Conservation (phyloP, 1,140 invertebrate genomes). For the Aphidius gifuensis region DNA sequence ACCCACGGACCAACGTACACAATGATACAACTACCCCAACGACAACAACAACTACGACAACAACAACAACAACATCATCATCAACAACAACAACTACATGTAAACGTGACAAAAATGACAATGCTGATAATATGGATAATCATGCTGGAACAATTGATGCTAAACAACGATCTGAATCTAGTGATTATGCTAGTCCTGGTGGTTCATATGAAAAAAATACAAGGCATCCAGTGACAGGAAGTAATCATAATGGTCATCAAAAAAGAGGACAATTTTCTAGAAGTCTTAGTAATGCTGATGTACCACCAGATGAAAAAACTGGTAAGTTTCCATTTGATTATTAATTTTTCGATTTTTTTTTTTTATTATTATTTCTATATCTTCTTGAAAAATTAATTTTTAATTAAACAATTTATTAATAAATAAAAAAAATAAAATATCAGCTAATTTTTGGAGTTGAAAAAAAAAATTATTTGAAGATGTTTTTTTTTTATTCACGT, state of each 20-base stretch:
- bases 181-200: constrained; percentile 51
- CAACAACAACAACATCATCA: constrained; percentile 27
- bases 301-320: constrained; percentile 78
- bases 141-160: constrained; percentile 11
- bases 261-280: constrained; percentile 73
- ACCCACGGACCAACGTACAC: constrained; percentile 43
- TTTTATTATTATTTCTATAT: not conserved
- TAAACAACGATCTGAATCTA: constrained; percentile 50
- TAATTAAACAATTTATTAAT: not conserved
- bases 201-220: constrained; percentile 49
- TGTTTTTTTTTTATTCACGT: constrained; percentile 9
- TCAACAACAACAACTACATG: not conserved
- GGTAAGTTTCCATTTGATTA: constrained; percentile 56
- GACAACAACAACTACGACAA: constrained; percentile 15
- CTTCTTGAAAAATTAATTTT: too few relatives aligned
- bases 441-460: not conserved
- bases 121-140: constrained; percentile 9
- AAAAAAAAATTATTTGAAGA: too few relatives aligned
- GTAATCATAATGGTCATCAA: constrained; percentile 43
- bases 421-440: constrained; percentile 1
- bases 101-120: not conserved
- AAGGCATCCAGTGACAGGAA: constrained; percentile 41
- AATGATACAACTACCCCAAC: constrained; percentile 27
- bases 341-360: constrained; percentile 9
- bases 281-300: constrained; percentile 78